Evolutionary conservation across 2,888 invertebrate species (phyloP).

Genomic region (Patella ulyssiponensis): DNA sequence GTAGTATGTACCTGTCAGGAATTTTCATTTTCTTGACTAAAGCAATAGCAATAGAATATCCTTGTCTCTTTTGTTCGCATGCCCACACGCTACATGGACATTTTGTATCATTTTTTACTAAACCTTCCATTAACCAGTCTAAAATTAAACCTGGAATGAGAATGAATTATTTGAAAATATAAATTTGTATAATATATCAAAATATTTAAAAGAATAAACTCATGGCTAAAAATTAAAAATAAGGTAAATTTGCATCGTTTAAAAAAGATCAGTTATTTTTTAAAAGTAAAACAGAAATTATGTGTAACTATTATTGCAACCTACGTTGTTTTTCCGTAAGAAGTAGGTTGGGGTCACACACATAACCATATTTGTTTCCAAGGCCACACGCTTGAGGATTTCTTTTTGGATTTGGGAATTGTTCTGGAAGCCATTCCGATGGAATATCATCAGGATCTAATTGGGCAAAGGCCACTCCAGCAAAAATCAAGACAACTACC

Average conservation of each 20-base stretch:
- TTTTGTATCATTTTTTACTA: conserved; percentile 18
- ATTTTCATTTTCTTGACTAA: conserved; percentile 15
- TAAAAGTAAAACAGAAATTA: no score
- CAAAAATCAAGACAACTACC: not conserved
- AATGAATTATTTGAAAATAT: not conserved
- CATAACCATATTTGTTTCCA: conserved; percentile 2
- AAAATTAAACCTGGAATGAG: not conserved
- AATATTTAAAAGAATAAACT: no score
- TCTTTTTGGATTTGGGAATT: conserved; percentile 23
- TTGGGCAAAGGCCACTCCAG: conserved; percentile 9
- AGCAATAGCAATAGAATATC: conserved; percentile 14
- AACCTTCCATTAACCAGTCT: conserved; percentile 20
- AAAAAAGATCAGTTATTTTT: no score
- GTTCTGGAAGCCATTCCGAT: conserved; percentile 4
- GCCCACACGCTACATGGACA: conserved; percentile 22
- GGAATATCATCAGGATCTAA: conserved; percentile 16
- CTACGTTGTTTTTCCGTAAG: conserved; percentile 14
- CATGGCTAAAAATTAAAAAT: no score
- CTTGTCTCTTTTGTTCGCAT: conserved; percentile 20
- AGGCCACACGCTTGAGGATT: conserved; percentile 23
- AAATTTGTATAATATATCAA: not conserved
- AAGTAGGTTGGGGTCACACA: conserved; percentile 23
- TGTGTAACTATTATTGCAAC: not conserved
- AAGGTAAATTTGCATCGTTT: no score
- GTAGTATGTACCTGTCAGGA: conserved; percentile 2